Conservation (phyloP, 2,113 vertebrate genomes). For the Paraplagusia blochii region DNA sequence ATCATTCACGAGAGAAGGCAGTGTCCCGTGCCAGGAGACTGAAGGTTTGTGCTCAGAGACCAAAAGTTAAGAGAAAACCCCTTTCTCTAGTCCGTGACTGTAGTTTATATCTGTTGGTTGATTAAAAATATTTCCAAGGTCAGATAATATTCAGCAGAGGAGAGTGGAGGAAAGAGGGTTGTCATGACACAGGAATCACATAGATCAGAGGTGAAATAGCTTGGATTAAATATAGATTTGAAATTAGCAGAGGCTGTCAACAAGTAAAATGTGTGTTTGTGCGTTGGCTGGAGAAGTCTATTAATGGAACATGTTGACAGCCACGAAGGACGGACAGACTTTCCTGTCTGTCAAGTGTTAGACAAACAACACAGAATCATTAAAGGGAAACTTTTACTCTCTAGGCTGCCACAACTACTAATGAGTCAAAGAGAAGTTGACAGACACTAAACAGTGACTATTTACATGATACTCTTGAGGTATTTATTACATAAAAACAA, state of each 20-base stretch:
- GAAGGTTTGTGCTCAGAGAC: too few relatives aligned
- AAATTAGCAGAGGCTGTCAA: conserved; percentile 42
- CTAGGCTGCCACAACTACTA: conserved; percentile 1
- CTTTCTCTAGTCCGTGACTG: conserved; percentile 1
- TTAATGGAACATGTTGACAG: conserved; percentile 35
- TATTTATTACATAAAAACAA: not conserved
- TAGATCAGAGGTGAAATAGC: conserved; percentile 40
- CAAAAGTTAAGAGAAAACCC: conserved; percentile 15
- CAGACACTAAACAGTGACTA: not conserved
- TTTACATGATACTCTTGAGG: not conserved
- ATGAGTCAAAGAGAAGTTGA: not conserved
- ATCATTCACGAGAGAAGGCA: conserved; percentile 25
- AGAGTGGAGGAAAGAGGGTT: conserved; percentile 1
- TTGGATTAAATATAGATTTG: conserved; percentile 69
- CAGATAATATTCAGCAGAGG: conserved; percentile 2
- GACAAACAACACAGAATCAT: conserved; percentile 55
- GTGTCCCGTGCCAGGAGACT: conserved; percentile 5
- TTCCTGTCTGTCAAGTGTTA: conserved; percentile 46
- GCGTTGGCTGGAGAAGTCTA: conserved; percentile 36
- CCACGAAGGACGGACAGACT: conserved; percentile 46
- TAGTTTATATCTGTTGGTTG: conserved; percentile 37
- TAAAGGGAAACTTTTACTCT: conserved; percentile 5
- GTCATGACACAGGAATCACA: conserved; percentile 19
- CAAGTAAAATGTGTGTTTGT: conserved; percentile 31
- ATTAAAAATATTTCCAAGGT: conserved; percentile 61